phyloP scores from a whole-genome alignment of 2,888 invertebrate genomes.

The Caenorhabditis doughertyi region DNA sequence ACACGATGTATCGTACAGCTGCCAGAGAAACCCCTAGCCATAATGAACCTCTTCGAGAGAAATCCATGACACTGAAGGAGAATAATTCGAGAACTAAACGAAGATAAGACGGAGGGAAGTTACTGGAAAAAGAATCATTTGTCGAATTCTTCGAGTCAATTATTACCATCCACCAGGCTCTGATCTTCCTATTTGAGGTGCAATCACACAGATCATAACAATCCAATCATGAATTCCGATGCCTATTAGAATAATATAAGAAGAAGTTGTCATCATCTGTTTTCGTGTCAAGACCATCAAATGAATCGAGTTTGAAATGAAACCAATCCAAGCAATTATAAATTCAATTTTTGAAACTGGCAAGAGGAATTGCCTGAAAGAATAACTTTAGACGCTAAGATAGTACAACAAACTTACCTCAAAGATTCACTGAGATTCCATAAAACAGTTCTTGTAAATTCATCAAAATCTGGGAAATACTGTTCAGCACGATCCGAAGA shows the following conservation, averaged over 20 bases:
- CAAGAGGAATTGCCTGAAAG: too few species aligned
- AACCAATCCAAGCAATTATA: too few species aligned
- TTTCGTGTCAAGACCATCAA: constrained; percentile 11
- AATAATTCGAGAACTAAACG: not conserved
- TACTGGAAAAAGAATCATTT: not conserved
- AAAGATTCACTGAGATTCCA: too few species aligned
- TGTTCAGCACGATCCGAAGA: too few species aligned
- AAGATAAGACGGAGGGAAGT: not conserved
- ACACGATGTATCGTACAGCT: not conserved
- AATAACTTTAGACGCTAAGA: too few species aligned
- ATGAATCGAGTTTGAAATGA: not conserved
- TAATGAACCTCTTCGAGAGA: constrained; percentile 1
- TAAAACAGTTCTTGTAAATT: too few species aligned
- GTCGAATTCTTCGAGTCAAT: too few species aligned
- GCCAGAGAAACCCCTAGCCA: constrained; percentile 8
- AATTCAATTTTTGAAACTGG: too few species aligned
- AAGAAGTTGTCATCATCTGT: constrained; percentile 2
- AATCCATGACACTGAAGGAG: not conserved
- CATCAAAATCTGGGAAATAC: too few species aligned
- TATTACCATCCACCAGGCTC: not conserved
- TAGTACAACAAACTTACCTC: too few species aligned
- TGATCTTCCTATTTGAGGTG: not conserved
- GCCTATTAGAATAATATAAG: constrained; percentile 6
- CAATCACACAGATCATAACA: not conserved
- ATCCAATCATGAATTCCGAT: constrained; percentile 3